phyloP scores from a whole-genome alignment of 2,113 vertebrate genomes.

The Dascyllus trimaculatus region DNA sequence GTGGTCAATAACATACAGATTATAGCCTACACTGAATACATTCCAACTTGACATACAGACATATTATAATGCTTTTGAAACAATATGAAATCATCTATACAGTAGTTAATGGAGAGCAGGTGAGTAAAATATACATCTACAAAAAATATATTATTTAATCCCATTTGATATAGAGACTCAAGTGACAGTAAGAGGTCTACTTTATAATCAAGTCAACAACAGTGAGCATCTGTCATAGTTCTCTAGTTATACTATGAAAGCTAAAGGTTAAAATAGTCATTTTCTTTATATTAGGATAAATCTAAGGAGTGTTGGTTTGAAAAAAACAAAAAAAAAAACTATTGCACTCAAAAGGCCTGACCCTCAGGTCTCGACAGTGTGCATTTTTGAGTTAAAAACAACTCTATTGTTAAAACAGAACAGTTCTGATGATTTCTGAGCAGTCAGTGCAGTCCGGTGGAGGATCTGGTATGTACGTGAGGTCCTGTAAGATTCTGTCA shows the following conservation, averaged over 20 bases:
- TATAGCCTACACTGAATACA: conserved; percentile 63
- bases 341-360: conserved; percentile 45
- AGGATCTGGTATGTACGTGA: conserved; percentile 57
- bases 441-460: conserved; percentile 48
- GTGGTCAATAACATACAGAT: conserved; percentile 60
- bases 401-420: conserved; percentile 27
- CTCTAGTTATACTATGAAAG: conserved; percentile 39
- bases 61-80: conserved; percentile 58
- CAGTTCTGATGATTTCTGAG: conserved; percentile 33
- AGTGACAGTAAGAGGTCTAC: conserved; percentile 58
- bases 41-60: conserved; percentile 69
- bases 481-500: conserved; percentile 36
- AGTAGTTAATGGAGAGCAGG: conserved; percentile 62
- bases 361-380: conserved; percentile 48
- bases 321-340: conserved; percentile 21
- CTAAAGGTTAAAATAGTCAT: conserved; percentile 47
- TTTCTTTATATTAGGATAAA: conserved; percentile 41
- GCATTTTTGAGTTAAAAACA: conserved; percentile 45
- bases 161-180: conserved; percentile 56
- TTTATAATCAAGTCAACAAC: conserved; percentile 52
- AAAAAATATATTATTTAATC: conserved; percentile 80
- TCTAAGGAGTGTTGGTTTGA: conserved; percentile 42
- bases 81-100: conserved; percentile 63
- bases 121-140: conserved; percentile 78
- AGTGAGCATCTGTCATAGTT: conserved; percentile 49